Evolutionary conservation across 2,797 vertebrate genomes (phyloP), one percentile per base, ranked within the genome.

Genomic region (Varecia variegata): DNA sequence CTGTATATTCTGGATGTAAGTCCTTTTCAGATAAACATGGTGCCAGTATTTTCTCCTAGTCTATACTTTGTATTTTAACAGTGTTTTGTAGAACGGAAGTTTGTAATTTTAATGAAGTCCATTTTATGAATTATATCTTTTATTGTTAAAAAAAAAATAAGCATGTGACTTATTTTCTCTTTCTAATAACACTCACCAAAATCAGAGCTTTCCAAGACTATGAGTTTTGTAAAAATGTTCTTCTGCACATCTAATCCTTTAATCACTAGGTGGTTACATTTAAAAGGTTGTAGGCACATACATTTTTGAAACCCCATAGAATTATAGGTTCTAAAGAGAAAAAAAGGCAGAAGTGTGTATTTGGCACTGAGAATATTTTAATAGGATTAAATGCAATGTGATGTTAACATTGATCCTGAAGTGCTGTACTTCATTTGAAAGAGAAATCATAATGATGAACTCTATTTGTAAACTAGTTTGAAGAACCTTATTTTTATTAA

Each of bases 131-230:
- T 15, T 88, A 20, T 40, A 50, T 70, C 30, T 90, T 52, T 62
- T 82, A 73, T 40, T 52, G 18, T 43, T 52, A 71, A 2, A 18
- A 50, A n/a, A n/a, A 45, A 88, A 77, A 58, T 47, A 88, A 73
- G 35, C 54, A 2, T 38, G 40, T 7, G 3, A 65, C 67, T 95
- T 79, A 62, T 85, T 85, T 93, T 90, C 40, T 40, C 25, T 70
- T 77, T 68, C 35, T 91, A 94, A 70, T 40, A 94, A 54, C 80
- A 67, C 52, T 85, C 90, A 70, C 18, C 76, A 62, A 82, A 96
- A 77, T 70, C 52, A 82, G 52, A 88, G 38, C 32, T 88, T 89
- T 23, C 71, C 27, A 85, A 84, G 25, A 60, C 60, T 76, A 68
- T 52, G 7, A 74, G n/a, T 52, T 82, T 62, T 83, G 21, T 56